Evolutionary conservation across 2,888 invertebrate species (phyloP).

Genomic region (Luffia ferchaultella): DNA sequence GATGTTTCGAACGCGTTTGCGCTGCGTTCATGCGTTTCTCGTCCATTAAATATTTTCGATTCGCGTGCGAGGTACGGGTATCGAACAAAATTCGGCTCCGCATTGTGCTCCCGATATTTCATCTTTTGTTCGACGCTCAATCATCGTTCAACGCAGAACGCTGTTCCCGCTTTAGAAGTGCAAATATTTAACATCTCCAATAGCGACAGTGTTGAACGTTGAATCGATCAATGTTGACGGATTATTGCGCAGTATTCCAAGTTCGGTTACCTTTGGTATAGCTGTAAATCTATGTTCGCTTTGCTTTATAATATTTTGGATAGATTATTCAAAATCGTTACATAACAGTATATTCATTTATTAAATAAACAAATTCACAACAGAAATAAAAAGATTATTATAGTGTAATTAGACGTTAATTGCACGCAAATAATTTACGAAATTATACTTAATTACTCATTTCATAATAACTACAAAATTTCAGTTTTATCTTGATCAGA

Average conservation of each 20-base stretch:
- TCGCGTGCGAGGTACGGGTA: background rate
- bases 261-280: too few relatives aligned
- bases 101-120: background rate
- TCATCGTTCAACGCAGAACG: background rate
- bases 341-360: too few relatives aligned
- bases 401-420: too few relatives aligned
- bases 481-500: too few relatives aligned
- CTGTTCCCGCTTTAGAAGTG: background rate
- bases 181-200: background rate
- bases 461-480: too few relatives aligned
- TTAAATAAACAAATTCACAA: too few relatives aligned
- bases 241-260: background rate
- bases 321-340: too few relatives aligned
- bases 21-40: background rate
- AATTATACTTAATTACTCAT: too few relatives aligned
- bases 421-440: too few relatives aligned
- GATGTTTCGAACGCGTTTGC: background rate
- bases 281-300: too few relatives aligned
- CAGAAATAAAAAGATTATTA: too few relatives aligned
- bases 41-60: background rate
- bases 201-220: background rate
- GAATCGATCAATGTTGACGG: background rate
- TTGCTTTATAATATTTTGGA: too few relatives aligned
- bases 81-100: background rate
- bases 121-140: background rate